These are phyloP conservation scores for Boulengeromyrus knoepffleri DNA, from an alignment of 2,113 vertebrate genomes.

Conservation along the genomic window DNA sequence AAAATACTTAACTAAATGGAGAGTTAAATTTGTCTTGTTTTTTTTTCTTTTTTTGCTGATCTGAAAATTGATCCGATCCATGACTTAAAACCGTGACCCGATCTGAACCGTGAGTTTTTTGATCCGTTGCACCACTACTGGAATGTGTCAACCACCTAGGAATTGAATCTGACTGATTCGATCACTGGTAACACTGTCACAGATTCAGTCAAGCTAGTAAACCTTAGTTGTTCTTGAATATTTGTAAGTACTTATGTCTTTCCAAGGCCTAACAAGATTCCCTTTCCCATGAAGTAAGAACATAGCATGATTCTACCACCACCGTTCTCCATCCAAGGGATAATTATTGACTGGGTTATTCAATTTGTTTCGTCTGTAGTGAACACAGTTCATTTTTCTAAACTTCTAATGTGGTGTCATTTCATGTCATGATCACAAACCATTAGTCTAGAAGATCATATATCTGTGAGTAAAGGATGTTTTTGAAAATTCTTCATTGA, in stretches of 20 bases:
- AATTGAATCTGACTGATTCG: not conserved
- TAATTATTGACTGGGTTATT: not conserved
- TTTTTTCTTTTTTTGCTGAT: no score
- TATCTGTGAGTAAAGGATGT: not conserved
- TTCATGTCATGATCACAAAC: not conserved
- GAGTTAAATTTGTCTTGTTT: no score
- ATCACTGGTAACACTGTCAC: not conserved
- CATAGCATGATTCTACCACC: not conserved
- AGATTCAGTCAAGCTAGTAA: not conserved
- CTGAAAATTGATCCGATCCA: no score
- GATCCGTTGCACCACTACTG: no score
- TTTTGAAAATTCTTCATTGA: not conserved
- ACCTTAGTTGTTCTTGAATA: not conserved
- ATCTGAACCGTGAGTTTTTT: no score
- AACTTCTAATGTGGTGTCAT: not conserved
- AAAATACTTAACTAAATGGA: no score
- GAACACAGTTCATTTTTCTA: not conserved
- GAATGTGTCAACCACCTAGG: not conserved
- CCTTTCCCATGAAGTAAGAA: not conserved
- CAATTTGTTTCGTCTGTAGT: not conserved
- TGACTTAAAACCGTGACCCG: no score
- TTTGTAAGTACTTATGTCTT: not conserved
- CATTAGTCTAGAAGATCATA: not conserved
- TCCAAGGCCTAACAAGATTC: not conserved
- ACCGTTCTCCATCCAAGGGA: not conserved